These are phyloP conservation scores for Zootoca vivipara DNA, from an alignment of 2,113 vertebrate species.

Conservation along the genomic window DNA sequence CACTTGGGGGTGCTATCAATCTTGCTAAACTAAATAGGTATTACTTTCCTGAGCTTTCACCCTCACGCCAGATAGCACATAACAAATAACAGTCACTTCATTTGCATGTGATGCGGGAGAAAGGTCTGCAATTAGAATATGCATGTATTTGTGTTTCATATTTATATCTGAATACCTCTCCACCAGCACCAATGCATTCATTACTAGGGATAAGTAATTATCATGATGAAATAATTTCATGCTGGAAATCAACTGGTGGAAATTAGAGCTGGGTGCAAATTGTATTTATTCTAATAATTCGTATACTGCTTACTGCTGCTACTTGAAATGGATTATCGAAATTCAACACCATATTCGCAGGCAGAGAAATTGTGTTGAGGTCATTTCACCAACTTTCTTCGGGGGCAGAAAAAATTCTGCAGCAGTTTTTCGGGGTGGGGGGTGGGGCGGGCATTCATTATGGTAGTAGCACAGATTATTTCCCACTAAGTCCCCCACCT, in stretches of 20 bases:
- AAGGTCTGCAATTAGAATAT: neutral
- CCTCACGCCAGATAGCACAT: neutral
- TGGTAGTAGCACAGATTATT: too few relatives aligned
- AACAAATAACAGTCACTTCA: neutral
- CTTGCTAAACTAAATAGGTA: conserved; percentile 16
- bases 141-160: neutral
- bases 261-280: neutral
- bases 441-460: too few relatives aligned
- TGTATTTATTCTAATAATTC: too few relatives aligned
- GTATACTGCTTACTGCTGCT: too few relatives aligned
- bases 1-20: conserved; percentile 29
- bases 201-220: neutral
- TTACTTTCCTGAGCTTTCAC: neutral
- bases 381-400: too few relatives aligned
- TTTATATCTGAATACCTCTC: neutral
- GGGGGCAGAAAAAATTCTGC: too few relatives aligned
- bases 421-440: too few relatives aligned
- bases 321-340: too few relatives aligned
- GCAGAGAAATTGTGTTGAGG: too few relatives aligned
- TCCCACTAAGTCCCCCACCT: too few relatives aligned
- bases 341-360: too few relatives aligned
- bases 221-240: neutral
- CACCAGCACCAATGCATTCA: neutral
- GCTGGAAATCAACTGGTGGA: neutral
- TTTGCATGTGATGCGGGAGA: neutral